Base-by-base conservation (phyloP, 2,113 vertebrate species). In the Engystomops pustulosus region DNA sequence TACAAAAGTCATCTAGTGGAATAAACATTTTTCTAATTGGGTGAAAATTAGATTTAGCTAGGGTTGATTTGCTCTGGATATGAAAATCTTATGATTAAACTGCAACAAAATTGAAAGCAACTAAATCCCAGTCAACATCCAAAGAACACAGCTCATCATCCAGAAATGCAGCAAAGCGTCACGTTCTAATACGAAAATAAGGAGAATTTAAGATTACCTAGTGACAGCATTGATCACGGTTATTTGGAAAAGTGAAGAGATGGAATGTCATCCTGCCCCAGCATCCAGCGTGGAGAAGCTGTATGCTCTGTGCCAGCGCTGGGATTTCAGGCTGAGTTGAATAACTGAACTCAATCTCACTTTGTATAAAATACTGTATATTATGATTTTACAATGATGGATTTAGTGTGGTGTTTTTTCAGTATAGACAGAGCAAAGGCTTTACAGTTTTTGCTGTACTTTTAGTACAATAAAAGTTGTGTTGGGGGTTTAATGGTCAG, bases 71-170 rank as follows among this genome's bases (percentile, higher is more conserved):
- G 44, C 23, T 27, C 25, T 18, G 41, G 70, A 74, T 74, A 47
- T 74, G 44, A 30, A 74, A 47, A 27, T 49, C 44, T 47, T 17
- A 18, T 49, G 70, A 47, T 30, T 74, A 74, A 74, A 74, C n/a
- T 49, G 25, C 44, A 47, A 14, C 27, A 49, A 74, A 74, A 74
- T 74, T 47, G 11, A 25, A 74, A 45, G 36, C 38, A 44, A 45
- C 69, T 47, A 49, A 67, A 74, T 74, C 68, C 27, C 70, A 74
- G 44, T 49, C 45, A 74, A 49, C 23, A 49, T 17, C n/a, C 41
- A 74, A 27, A 47, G 14, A 30, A 30, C 44, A 72, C 14, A 9
- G 70, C 70, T 49, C 23, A 45, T 72, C 70, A 49, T 49, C 70
- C 70, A 49, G 15, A 30, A 74, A 74, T 9, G 41, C 70, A 49